Conservation (phyloP, 2,113 vertebrate genomes). For the Anas platyrhynchos region DNA sequence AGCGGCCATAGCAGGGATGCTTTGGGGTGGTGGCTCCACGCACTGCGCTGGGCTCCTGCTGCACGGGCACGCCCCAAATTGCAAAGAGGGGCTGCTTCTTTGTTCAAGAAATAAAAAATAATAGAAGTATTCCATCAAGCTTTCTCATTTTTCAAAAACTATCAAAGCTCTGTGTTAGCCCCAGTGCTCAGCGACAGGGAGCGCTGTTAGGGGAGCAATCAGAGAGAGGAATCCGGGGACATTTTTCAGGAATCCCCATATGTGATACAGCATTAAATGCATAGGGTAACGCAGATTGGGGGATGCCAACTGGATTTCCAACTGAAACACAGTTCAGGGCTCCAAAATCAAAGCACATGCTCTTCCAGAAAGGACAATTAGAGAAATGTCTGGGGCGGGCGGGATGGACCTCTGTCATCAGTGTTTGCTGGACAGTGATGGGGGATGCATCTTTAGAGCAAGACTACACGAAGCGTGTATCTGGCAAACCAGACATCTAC, state of each 20-base stretch:
- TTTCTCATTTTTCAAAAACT: background rate
- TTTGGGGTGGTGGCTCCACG: rapidly evolving
- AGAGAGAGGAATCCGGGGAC: background rate
- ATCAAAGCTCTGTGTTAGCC: background rate
- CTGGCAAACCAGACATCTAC: background rate
- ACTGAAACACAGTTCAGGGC: background rate
- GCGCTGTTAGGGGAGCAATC: background rate
- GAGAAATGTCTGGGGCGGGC: too few species aligned
- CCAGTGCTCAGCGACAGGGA: background rate
- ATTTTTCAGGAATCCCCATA: background rate
- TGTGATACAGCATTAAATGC: background rate
- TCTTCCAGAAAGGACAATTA: background rate
- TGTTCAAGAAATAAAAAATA: rapidly evolving
- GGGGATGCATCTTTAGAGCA: background rate
- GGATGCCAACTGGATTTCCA: too few species aligned
- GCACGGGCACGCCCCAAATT: background rate
- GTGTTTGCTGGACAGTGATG: background rate
- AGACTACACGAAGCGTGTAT: rapidly evolving
- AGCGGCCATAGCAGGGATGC: background rate
- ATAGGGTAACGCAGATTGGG: background rate
- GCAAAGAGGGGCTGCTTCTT: background rate
- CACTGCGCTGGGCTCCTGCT: background rate
- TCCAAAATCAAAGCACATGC: background rate
- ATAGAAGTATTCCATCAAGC: background rate
- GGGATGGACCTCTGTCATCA: too few species aligned